phyloP scores from a whole-genome alignment of 2,113 vertebrate genomes.

The Silurus glanis region DNA sequence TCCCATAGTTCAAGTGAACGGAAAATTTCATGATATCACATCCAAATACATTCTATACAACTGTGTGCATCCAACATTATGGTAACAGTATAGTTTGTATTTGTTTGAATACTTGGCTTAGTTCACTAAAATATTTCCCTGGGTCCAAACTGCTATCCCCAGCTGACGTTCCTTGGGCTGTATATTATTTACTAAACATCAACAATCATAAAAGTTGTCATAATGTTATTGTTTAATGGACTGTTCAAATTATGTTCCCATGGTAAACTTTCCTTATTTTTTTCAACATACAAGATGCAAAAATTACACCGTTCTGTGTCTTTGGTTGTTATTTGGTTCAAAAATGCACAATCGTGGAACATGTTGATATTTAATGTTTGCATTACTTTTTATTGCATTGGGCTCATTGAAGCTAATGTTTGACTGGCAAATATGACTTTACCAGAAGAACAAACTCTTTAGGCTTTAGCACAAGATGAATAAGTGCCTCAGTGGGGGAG shows the following conservation, averaged over 20 bases:
- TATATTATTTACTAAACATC: background rate
- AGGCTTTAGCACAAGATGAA: constrained; percentile 55
- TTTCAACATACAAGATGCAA: background rate
- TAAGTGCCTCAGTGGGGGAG: constrained; percentile 54
- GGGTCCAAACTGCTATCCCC: background rate
- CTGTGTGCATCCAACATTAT: too few species aligned
- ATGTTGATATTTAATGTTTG: constrained; percentile 10
- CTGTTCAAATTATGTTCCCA: background rate
- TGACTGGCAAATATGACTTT: constrained; percentile 56
- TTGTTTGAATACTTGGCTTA: background rate
- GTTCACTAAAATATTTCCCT: background rate
- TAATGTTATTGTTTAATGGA: background rate
- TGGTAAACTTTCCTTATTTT: background rate
- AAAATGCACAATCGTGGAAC: background rate
- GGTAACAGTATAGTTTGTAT: background rate
- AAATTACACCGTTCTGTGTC: background rate
- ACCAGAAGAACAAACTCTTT: constrained; percentile 61
- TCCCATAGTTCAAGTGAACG: too few species aligned
- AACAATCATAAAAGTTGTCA: background rate
- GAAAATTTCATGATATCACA: too few species aligned
- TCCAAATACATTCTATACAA: too few species aligned
- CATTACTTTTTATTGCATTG: constrained; percentile 49
- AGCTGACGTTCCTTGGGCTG: background rate
- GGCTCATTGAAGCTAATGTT: constrained; percentile 35
- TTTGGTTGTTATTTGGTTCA: background rate